Base-by-base conservation (phyloP, 2,797 vertebrate species). In the Cottoperca gobio region DNA sequence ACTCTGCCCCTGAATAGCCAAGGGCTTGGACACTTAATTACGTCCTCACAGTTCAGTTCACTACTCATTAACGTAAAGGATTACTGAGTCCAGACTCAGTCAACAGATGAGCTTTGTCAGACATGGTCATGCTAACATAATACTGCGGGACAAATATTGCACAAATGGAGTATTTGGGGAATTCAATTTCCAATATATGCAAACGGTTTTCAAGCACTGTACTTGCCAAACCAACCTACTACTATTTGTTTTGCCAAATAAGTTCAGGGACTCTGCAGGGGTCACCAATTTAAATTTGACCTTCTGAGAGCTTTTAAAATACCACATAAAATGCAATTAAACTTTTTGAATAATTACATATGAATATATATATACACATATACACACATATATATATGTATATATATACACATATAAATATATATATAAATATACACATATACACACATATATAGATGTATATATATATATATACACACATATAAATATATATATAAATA, bases 1-100 rank as follows among this genome's bases (percentile, higher is more conserved):
- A 82, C 68, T 62, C 73, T 54, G 67, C 67, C 73, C 81, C 65
- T 42, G 57, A 67, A 83, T 53, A 59, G 87, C 91, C 86, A 49
- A 60, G 23, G 84, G 91, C 86, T 73, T 78, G 79, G 88, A 86
- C 85, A 86, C 85, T 89, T 91, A 91, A 92, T 92, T 90, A 91
- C 81, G 78, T 91, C 82, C 76, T 92, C 84, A 87, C 83, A 90
- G 79, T 77, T 90, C 76, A 70, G 54, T 67, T 92, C 86, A 87
- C 69, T 87, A 78, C 71, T 80, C 73, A 89, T 91, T 88, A 78
- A 89, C 81, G 79, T 87, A 78, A 85, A 73, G 54, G 48, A 78
- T 82, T 65, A 63, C 73, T 8, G 50, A 80, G 54, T 66, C 37
- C 10, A 73, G 70, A 59, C 31, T 37, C 49, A 50, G 33, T 67